Conservation (phyloP, 2,797 vertebrate genomes). For the Pangasius djambal region DNA sequence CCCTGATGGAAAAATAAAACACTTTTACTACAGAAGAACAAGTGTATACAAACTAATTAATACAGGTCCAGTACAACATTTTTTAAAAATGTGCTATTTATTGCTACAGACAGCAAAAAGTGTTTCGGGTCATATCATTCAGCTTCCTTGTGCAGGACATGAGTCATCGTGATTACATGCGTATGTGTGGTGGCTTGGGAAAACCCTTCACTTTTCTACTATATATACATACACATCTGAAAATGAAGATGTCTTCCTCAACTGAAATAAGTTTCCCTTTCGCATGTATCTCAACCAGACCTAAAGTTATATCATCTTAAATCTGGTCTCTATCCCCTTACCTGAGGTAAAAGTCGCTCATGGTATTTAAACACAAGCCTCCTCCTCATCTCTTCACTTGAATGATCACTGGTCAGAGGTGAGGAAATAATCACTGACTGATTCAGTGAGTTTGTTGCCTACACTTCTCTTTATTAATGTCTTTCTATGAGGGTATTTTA, state of each 20-base stretch:
- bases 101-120: not conserved
- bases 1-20: constrained; percentile 70
- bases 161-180: not conserved
- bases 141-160: not conserved
- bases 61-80: not conserved
- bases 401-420: not conserved
- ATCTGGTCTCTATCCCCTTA: not conserved
- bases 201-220: not conserved
- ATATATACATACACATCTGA: not conserved
- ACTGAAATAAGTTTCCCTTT: not conserved
- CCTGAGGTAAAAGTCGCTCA: not conserved
- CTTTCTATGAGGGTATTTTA: not conserved
- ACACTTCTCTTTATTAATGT: not conserved
- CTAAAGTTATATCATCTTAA: too few relatives aligned
- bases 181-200: not conserved
- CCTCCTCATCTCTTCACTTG: not conserved
- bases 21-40: not conserved
- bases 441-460: not conserved
- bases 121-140: not conserved
- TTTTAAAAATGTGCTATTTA: not conserved
- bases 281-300: too few relatives aligned
- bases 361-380: not conserved
- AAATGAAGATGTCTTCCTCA: too few relatives aligned
- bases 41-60: not conserved
- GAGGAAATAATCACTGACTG: not conserved